These are phyloP conservation scores for Lasioglossum albipes DNA, from an alignment of 1,140 invertebrate genomes.

Conservation along the genomic window DNA sequence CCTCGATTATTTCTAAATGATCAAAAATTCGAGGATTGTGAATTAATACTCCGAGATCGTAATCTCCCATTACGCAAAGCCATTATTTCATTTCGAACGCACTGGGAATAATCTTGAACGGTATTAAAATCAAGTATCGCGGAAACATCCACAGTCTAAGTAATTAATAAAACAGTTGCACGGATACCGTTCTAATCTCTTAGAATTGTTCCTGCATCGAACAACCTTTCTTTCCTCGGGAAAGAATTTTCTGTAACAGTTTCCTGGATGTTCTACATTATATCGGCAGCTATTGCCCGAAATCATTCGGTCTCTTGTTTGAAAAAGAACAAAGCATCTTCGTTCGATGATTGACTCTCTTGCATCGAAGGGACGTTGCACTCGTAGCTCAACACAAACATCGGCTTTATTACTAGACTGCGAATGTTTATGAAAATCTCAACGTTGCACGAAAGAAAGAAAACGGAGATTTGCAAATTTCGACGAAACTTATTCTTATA, in stretches of 20 bases:
- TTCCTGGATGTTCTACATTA: background rate
- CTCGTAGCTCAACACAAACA: conserved; percentile 13
- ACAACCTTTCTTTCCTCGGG: background rate
- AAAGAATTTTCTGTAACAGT: background rate
- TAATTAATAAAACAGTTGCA: conserved; percentile 20
- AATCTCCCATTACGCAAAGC: too few relatives aligned
- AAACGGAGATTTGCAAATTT: too few relatives aligned
- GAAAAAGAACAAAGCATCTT: background rate
- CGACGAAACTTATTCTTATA: too few relatives aligned
- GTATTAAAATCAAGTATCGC: too few relatives aligned
- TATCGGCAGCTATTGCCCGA: background rate
- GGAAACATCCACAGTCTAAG: too few relatives aligned
- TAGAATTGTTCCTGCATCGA: conserved; percentile 51
- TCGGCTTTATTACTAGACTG: background rate
- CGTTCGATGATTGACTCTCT: background rate
- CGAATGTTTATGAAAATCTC: too few relatives aligned
- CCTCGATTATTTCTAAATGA: too few relatives aligned
- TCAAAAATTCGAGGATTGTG: too few relatives aligned
- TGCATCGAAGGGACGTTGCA: conserved; percentile 1
- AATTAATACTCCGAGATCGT: too few relatives aligned
- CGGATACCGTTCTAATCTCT: conserved; percentile 53
- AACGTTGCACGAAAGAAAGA: too few relatives aligned
- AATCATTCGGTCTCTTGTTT: background rate
- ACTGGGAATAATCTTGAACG: too few relatives aligned
- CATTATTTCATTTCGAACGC: too few relatives aligned